Conservation (phyloP, 2,888 invertebrate genomes). For the Epiperipatus broadwayi region DNA sequence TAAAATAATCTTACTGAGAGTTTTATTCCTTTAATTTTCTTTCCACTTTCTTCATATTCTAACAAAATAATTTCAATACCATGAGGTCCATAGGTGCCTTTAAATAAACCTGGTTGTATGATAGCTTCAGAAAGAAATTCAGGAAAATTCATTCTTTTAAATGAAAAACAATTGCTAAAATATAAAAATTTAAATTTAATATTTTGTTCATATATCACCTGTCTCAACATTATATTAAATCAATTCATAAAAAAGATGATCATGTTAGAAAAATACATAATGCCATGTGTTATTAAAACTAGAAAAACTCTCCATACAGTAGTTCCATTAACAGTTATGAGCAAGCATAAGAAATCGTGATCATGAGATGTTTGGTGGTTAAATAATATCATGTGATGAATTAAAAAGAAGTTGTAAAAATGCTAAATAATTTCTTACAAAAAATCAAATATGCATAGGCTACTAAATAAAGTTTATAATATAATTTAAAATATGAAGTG, state of each 20-base stretch:
- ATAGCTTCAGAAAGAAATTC: conserved; percentile 12
- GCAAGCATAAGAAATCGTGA: no score
- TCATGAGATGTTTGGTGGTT: no score
- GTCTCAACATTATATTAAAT: background rate
- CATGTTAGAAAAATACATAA: background rate
- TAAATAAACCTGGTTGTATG: conserved; percentile 22
- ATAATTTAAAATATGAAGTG: no score
- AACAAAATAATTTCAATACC: conserved; percentile 24
- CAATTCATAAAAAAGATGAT: background rate
- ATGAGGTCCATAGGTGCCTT: conserved; percentile 24
- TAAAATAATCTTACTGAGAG: conserved; percentile 24
- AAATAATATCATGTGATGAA: no score
- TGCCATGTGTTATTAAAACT: background rate
- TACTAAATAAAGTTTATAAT: no score
- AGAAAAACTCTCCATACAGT: conserved; percentile 12
- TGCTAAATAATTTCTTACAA: no score
- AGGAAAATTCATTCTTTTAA: conserved; percentile 13
- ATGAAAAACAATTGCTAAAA: conserved; percentile 15
- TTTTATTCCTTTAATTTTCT: conserved; percentile 19
- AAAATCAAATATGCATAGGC: no score
- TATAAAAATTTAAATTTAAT: conserved; percentile 5
- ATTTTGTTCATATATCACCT: background rate
- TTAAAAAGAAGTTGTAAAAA: no score
- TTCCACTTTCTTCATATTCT: conserved; percentile 18
- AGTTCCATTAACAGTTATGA: no score